A percentile compares a stretch with the other conserved stretches of the same genome.
Evolutionary conservation across 2,113 vertebrate genomes (phyloP).

Genomic region (Corydoras maculifer): DNA sequence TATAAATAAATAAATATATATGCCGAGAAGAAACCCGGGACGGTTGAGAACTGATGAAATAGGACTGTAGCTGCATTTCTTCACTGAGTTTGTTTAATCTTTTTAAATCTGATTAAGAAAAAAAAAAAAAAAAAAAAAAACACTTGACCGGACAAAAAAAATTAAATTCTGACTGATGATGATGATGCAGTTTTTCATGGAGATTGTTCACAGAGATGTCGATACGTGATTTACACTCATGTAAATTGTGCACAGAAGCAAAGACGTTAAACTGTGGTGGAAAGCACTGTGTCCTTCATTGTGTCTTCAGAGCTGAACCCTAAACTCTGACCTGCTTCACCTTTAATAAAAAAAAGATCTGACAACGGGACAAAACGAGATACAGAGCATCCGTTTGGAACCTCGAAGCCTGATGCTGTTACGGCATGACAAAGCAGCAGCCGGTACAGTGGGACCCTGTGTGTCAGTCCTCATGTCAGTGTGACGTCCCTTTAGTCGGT

Average conservation of each 20-base stretch:
- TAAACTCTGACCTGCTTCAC: too few species aligned
- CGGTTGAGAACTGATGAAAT: conserved; percentile 60
- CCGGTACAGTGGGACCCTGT: too few species aligned
- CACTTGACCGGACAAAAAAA: neutral
- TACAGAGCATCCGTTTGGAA: too few species aligned
- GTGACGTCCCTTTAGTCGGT: too few species aligned
- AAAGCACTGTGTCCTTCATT: conserved; percentile 9
- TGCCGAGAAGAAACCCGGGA: conserved; percentile 62
- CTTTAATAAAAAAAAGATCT: too few species aligned
- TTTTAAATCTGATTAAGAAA: conserved; percentile 56
- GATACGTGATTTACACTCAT: conserved; percentile 25
- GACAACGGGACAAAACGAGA: too few species aligned
- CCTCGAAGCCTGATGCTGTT: too few species aligned
- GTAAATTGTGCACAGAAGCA: conserved; percentile 36
- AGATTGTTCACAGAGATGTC: conserved; percentile 24
- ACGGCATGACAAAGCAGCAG: too few species aligned
- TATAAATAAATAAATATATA: conserved; percentile 65
- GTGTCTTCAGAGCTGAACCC: neutral
- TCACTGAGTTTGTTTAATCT: conserved; percentile 56
- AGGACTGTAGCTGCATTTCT: conserved; percentile 65
- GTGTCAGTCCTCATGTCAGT: too few species aligned
- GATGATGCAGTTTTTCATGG: conserved; percentile 51
- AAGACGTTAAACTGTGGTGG: conserved; percentile 36
- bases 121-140: neutral
- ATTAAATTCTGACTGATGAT: conserved; percentile 56